These are phyloP conservation scores for Leucopsar rothschildi DNA, from an alignment of 2,113 vertebrate genomes.

Conservation along the genomic window DNA sequence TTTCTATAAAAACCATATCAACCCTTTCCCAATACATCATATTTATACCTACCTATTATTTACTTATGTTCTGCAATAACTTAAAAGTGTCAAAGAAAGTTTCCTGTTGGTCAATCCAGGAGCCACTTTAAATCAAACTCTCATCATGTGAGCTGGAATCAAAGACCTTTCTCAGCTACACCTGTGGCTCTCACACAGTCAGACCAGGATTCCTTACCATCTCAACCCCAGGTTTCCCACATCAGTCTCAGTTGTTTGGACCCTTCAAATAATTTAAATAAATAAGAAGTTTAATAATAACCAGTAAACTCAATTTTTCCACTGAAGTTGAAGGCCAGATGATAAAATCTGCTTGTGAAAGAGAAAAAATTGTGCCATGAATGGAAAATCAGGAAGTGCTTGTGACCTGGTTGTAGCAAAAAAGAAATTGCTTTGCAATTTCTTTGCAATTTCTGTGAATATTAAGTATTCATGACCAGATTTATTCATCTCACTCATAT, in stretches of 20 bases:
- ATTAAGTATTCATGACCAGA: slow-evolving; percentile 7
- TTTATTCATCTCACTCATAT: neutral
- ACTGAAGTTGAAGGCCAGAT: neutral
- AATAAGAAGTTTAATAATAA: neutral
- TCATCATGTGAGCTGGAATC: neutral
- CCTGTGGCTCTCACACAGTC: neutral
- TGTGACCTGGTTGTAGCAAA: neutral
- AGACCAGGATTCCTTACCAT: neutral
- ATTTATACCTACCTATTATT: neutral
- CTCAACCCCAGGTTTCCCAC: neutral
- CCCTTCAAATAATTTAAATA: neutral
- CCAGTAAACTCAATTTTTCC: neutral
- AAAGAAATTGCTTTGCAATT: neutral
- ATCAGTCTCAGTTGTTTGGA: neutral
- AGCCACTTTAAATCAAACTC: neutral
- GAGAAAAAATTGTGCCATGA: neutral
- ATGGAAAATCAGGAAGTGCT: neutral
- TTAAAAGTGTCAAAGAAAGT: neutral
- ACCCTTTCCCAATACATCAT: neutral
- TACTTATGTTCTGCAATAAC: neutral
- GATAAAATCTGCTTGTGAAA: neutral
- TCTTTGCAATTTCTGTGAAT: neutral
- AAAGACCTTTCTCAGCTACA: neutral
- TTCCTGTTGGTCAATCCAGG: neutral
- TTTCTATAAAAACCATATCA: neutral